Evolutionary conservation across 1,140 invertebrate genomes (phyloP), one percentile per base, ranked within the genome.

Genomic region (Myzus persicae): DNA sequence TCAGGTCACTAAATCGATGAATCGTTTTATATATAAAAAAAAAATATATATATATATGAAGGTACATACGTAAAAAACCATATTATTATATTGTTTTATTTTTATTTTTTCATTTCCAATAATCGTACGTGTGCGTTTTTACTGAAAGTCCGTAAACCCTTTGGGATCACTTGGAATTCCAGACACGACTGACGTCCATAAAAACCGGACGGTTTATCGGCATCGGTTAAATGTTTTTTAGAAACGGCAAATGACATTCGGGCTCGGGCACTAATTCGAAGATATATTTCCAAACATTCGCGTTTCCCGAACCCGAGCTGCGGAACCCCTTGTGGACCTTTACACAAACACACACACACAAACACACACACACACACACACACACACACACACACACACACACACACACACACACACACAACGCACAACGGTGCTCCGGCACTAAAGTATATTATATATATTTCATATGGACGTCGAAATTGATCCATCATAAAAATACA

Each of bases 401-500:
- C 59, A 67, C 59, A 67, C 59, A 67, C 59, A 1, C 31, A n/a
- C 9, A 46, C 46, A 1, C 46, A 48, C 14, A 14, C 31, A 7
- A 11, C 59, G 31, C 59, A n/a, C 59, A 31, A n/a, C 31, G 11
- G 59, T n/a, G 4, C 31, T 26, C 31, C 3, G 31, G 14, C 5
- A 46, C 85, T 87, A 46, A 42, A 44, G 11, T 89, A 54, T 54
- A 89, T 89, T 54, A 54, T 89, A 54, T 89, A 54, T 38, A 44
- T 54, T 54, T 89, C 31, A n/a, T 54, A 89, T 54, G 88, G 24
- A 24, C 88, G n/a, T 38, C 46, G 48, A 89, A 89, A 89, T 89
- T 89, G 88, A 89, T 89, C 88, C 88, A 89, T 89, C 88, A 89
- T 89, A 89, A 89, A 89, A 89, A 89, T 89, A 89, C 36, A 89